Evolutionary conservation across 2,113 vertebrate species (phyloP).

Genomic region (Erythrocercus mccallii): DNA sequence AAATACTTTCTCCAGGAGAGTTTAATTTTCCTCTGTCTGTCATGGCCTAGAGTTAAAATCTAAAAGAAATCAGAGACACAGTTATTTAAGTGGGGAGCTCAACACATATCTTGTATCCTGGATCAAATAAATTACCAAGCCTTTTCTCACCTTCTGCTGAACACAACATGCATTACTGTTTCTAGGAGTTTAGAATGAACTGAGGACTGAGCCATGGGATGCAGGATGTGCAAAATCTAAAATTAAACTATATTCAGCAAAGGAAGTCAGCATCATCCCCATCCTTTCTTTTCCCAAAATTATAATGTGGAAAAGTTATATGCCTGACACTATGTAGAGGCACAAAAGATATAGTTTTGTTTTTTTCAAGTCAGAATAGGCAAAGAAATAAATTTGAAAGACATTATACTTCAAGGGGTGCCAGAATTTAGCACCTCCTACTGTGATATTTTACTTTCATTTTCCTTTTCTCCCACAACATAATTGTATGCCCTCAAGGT

Average conservation of each 20-base stretch:
- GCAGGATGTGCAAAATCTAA: background rate
- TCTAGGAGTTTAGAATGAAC: background rate
- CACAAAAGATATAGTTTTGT: background rate
- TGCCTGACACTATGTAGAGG: background rate
- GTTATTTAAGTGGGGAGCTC: background rate
- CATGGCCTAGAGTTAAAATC: background rate
- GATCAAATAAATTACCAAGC: background rate
- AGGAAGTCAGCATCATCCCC: background rate
- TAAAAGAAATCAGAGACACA: background rate
- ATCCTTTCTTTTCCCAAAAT: background rate
- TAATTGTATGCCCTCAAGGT: background rate
- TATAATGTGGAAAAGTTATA: background rate
- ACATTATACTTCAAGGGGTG: background rate
- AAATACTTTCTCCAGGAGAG: background rate
- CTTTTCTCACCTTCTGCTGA: background rate
- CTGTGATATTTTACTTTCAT: background rate
- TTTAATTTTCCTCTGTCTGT: background rate
- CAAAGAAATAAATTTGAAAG: background rate
- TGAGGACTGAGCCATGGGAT: background rate
- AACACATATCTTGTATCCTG: background rate
- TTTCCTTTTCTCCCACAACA: background rate
- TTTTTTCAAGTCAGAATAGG: background rate
- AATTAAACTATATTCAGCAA: background rate
- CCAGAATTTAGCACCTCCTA: background rate
- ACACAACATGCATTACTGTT: background rate